Evolutionary conservation across 92 coral and sea anemone species (phyloP).

Genomic region (Palythoa caribaeorum): DNA sequence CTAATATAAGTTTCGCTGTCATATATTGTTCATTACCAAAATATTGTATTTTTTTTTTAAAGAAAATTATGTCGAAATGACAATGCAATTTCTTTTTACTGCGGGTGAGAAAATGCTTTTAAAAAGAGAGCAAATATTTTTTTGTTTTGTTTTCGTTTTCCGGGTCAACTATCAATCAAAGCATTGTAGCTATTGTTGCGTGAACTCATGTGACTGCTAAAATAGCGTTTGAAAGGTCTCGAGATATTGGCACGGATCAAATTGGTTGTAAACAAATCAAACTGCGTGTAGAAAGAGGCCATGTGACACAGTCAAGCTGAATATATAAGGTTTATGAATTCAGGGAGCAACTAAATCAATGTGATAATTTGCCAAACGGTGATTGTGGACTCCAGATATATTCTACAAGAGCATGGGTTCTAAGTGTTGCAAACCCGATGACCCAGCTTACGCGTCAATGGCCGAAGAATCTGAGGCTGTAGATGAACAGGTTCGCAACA

Average conservation of each 20-base stretch:
- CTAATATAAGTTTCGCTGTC: no score
- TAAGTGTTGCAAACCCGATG: conserved; percentile 13
- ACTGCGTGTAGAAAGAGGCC: background rate
- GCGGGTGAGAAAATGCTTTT: no score
- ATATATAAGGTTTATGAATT: no score
- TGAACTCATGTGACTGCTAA: background rate
- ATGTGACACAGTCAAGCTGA: background rate
- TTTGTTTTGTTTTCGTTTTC: no score
- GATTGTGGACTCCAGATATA: background rate
- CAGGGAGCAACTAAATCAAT: background rate
- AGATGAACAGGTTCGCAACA: background rate
- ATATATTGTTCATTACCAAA: no score
- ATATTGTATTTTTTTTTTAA: no score
- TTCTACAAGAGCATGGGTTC: conserved; percentile 13
- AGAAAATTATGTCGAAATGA: no score
- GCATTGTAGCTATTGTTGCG: no score
- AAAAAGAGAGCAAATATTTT: no score
- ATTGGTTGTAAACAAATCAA: background rate
- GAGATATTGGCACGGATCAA: background rate
- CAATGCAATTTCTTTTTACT: no score
- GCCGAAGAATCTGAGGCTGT: conserved; percentile 2
- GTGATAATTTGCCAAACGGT: background rate
- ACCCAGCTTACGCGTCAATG: background rate
- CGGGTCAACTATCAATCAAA: no score
- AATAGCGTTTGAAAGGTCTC: background rate